A percentile compares a stretch with the other conserved stretches of the same genome.
phyloP scores from a whole-genome alignment of 2,888 invertebrate species.

The Heliconius cydno region DNA sequence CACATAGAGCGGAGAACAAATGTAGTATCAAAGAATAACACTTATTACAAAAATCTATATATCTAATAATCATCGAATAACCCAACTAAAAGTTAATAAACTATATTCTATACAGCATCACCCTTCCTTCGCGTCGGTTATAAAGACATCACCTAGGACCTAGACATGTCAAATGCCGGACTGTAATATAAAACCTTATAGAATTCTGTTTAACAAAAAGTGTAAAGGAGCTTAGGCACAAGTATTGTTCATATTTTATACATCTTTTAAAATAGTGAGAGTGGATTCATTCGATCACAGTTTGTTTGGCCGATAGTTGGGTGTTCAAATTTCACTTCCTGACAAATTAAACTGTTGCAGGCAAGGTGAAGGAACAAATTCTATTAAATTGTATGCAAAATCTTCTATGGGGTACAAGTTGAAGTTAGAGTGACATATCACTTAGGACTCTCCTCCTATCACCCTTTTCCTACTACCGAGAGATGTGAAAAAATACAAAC shows the following conservation, averaged over 20 bases:
- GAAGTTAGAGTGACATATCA: not conserved
- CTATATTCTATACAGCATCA: not conserved
- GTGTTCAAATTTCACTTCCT: not conserved
- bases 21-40: no score
- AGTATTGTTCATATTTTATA: constrained; percentile 1
- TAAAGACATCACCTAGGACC: not conserved
- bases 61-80: no score
- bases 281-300: not conserved
- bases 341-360: not conserved
- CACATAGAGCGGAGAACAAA: no score
- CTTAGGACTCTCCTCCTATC: not conserved
- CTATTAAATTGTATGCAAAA: not conserved
- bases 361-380: not conserved
- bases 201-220: constrained; percentile 3
- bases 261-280: not conserved
- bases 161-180: constrained; percentile 11
- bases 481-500: not conserved
- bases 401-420: not conserved
- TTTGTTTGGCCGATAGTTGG: not conserved
- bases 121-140: not conserved
- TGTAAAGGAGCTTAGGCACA: not conserved
- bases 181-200: constrained; percentile 17
- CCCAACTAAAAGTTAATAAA: not conserved
- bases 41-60: no score
- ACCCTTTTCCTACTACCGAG: not conserved